Evolutionary conservation across 64 coral and sea anemone species (phyloP), one percentile per base, ranked within the genome.

Genomic region (Anthopleura sola): DNA sequence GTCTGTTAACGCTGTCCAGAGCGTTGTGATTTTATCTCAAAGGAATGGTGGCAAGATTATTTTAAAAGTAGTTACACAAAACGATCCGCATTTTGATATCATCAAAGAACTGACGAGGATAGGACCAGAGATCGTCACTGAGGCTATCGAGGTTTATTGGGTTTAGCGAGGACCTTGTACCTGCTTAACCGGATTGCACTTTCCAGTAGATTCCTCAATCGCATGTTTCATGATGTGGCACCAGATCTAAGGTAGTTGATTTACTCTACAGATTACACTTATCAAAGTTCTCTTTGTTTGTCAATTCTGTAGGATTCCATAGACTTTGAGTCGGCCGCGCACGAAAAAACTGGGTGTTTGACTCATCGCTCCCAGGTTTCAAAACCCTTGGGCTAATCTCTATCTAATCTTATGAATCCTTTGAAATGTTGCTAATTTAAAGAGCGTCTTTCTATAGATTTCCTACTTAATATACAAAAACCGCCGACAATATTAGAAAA

Each of bases 1-100:
- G 29, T 71, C 66, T 34, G 28, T 71, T 71, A 71, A 71, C 66
- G 66, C 29, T 71, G 15, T 71, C 66, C 66, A 71, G 66, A 71
- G 29, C 66, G 66, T 71, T 14, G 26, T 34, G 66, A 71, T 34
- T 6, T 34, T 71, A 71, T 71, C 66, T 62, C 58, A n/a, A 5
- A 62, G 58, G n/a, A 62, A 15, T 34, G 66, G 66, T 71, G 66
- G 66, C 34, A 13, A 71, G 66, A 71, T 71, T 71, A 71, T 34
- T 32, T 71, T 71, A 71, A 8, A 34, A 14, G 66, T 3, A 32
- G 29, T 34, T 71, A 5, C 23, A 66, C 17, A 26, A 66, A 66
- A 66, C 60, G 60, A 66, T 23, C 60, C 3, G 26, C 26, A n/a
- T 62, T 29, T 16, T 71, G 66, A 71, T 34, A 34, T 71, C 28